Base-by-base conservation (phyloP, 1,140 invertebrate genomes). In the Platyura marginata region DNA sequence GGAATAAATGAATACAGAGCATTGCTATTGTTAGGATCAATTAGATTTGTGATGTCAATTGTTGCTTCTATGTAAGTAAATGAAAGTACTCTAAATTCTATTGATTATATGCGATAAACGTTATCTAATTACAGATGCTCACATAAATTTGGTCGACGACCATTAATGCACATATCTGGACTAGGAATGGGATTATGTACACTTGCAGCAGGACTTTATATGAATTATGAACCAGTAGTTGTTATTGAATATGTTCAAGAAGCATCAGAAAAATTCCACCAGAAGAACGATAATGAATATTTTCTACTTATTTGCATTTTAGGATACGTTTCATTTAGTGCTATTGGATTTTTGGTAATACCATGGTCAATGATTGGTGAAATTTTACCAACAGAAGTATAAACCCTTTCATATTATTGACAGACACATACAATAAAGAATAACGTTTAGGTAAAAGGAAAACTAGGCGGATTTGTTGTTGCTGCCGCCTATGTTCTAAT, bases 351-450 rank as follows among this genome's bases (percentile, higher is more conserved):
- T 42, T 50, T 69, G 15, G 63, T 68, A 3, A 66, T 82, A 46
- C 79, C 79, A 2, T 80, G 76, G 74, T 69, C 71, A 1, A 44
- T 75, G 4, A 69, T 73, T 21, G 66, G 64, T 0, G 68, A 72
- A 57, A 46, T 64, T 3, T 22, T 56, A 18, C 51, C 54, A 3
- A 48, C 40, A 0, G 35, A 47, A 33, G 36, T 46, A 44, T 18
- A 20, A 18, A 8, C 13, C 25, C 13, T 40, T 40, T 21, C 21
- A 23, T 22, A n/a, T 22, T 40, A 9, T 25, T 40, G n/a, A n/a
- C n/a, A n/a, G n/a, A n/a, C n/a, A n/a, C n/a, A n/a, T n/a, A n/a
- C n/a, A n/a, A n/a, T n/a, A n/a, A n/a, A n/a, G n/a, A n/a, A n/a
- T n/a, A n/a, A n/a, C n/a, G 18, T 32, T 22, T 21, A 43, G 41